phyloP scores from a whole-genome alignment of 1,140 invertebrate species.

The Drosophila punjabiensis region DNA sequence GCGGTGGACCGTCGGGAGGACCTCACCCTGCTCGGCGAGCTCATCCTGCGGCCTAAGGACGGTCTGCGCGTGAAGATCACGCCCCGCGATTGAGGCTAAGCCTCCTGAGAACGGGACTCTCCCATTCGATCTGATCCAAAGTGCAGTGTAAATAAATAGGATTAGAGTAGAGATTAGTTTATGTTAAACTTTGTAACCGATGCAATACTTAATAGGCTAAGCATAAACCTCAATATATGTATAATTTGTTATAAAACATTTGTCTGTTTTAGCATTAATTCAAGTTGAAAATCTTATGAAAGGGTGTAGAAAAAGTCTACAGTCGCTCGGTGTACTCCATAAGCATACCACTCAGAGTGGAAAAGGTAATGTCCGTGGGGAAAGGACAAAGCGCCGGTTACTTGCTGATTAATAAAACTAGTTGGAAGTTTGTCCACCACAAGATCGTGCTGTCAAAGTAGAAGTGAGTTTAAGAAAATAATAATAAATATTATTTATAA shows the following conservation, averaged over 20 bases:
- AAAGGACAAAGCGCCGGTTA: neutral
- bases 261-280: neutral
- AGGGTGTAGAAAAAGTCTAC: conserved; percentile 6
- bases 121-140: conserved; percentile 59
- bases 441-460: conserved; percentile 13
- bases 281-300: neutral
- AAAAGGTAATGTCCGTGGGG: conserved; percentile 15
- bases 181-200: conserved; percentile 61
- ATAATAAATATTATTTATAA: neutral
- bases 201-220: conserved; percentile 36
- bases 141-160: conserved; percentile 74
- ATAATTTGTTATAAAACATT: conserved; percentile 22
- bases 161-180: conserved; percentile 40
- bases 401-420: neutral
- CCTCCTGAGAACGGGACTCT: neutral
- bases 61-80: conserved; percentile 86
- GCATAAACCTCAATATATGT: conserved; percentile 40
- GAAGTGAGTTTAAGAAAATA: neutral
- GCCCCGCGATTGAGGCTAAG: conserved; percentile 53
- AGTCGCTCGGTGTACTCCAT: neutral
- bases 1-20: conserved; percentile 87
- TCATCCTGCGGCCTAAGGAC: conserved; percentile 87
- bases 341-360: conserved; percentile 2
- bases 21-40: conserved; percentile 86
- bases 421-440: conserved; percentile 4